Conservation (phyloP, 2,797 vertebrate species). For the Leptoclinus maculatus region DNA sequence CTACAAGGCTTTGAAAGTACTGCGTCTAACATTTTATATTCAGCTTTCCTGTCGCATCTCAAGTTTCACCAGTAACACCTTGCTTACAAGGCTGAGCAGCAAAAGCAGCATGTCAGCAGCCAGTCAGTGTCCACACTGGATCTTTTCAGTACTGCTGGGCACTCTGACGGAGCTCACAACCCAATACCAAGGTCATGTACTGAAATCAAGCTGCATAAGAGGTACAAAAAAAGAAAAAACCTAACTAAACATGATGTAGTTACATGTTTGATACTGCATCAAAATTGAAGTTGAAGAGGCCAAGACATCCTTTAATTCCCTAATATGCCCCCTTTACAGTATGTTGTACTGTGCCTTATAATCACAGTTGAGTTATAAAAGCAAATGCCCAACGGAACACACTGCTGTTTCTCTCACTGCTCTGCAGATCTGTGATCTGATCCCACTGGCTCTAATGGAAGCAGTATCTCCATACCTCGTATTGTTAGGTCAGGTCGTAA, state of each 20-base stretch:
- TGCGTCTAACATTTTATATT: neutral
- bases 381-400: neutral
- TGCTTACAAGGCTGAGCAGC: conserved; percentile 21
- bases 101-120: conserved; percentile 11
- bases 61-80: conserved; percentile 21
- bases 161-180: neutral
- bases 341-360: conserved; percentile 1
- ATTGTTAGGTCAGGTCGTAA: neutral
- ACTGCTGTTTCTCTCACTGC: neutral
- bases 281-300: neutral
- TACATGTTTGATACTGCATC: no score
- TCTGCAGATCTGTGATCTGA: neutral
- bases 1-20: neutral
- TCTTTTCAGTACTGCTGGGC: neutral
- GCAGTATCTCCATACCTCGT: neutral
- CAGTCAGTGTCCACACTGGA: neutral
- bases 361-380: neutral
- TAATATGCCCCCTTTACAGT: neutral
- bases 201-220: neutral
- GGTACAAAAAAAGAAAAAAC: neutral
- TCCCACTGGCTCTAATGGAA: neutral
- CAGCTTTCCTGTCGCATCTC: conserved; percentile 20
- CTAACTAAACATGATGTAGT: neutral
- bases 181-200: neutral
- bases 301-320: neutral